phyloP scores from a whole-genome alignment of 2,888 invertebrate species.

The Synanthedon myopaeformis region DNA sequence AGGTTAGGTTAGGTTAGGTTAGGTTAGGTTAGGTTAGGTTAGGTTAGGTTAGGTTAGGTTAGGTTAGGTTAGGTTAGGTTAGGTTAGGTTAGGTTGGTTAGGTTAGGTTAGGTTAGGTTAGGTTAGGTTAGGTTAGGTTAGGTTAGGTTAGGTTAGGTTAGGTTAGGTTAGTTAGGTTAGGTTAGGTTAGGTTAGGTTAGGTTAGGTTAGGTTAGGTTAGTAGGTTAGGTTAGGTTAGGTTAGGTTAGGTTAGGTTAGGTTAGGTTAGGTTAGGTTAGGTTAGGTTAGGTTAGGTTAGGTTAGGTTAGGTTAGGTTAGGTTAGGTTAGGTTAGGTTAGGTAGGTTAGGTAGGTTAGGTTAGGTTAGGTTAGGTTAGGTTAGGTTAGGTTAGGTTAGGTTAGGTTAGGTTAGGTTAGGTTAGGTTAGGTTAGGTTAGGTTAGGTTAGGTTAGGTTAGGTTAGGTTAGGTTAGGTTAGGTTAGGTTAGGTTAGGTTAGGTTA shows the following conservation, averaged over 20 bases:
- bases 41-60: slow-evolving; percentile 13
- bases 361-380: slow-evolving; percentile 9
- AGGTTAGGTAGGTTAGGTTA: slow-evolving; percentile 9
- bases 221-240: no score
- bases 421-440: slow-evolving; percentile 8
- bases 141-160: slow-evolving; percentile 5
- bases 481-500: slow-evolving; percentile 8
- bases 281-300: slow-evolving; percentile 7
- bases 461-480: slow-evolving; percentile 9
- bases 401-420: slow-evolving; percentile 6
- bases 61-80: slow-evolving; percentile 14
- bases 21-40: slow-evolving; percentile 11
- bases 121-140: slow-evolving; percentile 11
- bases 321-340: slow-evolving; percentile 9
- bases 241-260: slow-evolving; percentile 8
- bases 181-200: slow-evolving; percentile 8
- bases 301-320: slow-evolving; percentile 7
- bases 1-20: slow-evolving; percentile 8
- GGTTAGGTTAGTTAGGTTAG: slow-evolving; percentile 7
- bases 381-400: slow-evolving; percentile 7
- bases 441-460: slow-evolving; percentile 8
- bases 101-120: slow-evolving; percentile 10
- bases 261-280: slow-evolving; percentile 10
- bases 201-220: slow-evolving; percentile 7
- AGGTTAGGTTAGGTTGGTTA: slow-evolving; percentile 8